Evolutionary conservation across 2,888 invertebrate species (phyloP).

Genomic region (Drosophila algonquin): DNA sequence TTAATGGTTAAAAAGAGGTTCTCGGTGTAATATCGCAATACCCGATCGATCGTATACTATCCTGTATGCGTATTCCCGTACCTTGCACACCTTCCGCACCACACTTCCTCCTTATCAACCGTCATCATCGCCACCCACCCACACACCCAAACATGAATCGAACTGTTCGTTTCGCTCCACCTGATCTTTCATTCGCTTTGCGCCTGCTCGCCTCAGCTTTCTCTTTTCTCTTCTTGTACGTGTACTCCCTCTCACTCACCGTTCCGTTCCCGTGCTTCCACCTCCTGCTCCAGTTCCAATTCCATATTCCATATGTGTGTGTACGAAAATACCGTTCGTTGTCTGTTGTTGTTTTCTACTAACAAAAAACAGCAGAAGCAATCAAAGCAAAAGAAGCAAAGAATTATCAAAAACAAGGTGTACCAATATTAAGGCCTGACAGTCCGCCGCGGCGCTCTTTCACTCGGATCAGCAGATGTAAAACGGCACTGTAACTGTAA

Average conservation of each 20-base stretch:
- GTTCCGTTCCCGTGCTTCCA: not conserved
- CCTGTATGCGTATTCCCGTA: conserved; percentile 1
- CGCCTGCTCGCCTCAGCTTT: conserved; percentile 7
- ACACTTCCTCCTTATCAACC: not conserved
- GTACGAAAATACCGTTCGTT: not conserved
- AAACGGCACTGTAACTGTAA: no score
- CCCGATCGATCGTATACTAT: not conserved
- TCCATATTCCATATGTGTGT: not conserved
- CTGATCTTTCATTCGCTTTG: not conserved
- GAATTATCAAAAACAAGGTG: not conserved
- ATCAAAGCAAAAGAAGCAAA: not conserved
- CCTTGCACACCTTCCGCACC: not conserved
- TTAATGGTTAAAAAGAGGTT: conserved; percentile 26
- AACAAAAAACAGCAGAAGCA: not conserved
- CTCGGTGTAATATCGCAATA: not conserved
- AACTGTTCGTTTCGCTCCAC: not conserved
- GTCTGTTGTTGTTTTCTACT: not conserved
- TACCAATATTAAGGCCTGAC: conserved; percentile 13
- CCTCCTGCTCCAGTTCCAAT: not conserved
- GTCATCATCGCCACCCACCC: not conserved
- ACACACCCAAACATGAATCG: not conserved
- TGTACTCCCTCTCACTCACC: not conserved
- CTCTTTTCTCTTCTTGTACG: not conserved
- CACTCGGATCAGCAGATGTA: not conserved
- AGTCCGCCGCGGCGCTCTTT: not conserved